Evolutionary conservation across 2,113 vertebrate genomes (phyloP).

Genomic region (Zosterops japonicus): DNA sequence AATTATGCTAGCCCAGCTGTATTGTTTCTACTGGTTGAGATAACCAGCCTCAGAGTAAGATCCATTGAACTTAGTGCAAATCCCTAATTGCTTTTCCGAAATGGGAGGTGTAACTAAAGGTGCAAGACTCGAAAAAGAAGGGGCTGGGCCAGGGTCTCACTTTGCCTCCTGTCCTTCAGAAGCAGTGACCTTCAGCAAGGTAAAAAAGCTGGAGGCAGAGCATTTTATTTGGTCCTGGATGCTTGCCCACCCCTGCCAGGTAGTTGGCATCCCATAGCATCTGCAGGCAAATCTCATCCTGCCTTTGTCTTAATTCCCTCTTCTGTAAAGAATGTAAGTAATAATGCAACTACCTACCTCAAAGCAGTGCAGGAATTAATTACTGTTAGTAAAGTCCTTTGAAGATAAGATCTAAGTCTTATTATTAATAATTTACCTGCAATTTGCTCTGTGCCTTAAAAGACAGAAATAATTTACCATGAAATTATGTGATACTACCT

Average conservation of each 20-base stretch:
- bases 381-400: slow-evolving; percentile 65
- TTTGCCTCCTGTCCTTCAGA: not conserved
- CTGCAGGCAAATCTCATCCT: not conserved
- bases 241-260: fast-evolving
- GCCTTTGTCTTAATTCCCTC: slow-evolving; percentile 5
- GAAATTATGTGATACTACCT: slow-evolving; percentile 58
- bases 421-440: slow-evolving; percentile 70
- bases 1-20: not conserved
- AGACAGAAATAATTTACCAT: slow-evolving; percentile 69
- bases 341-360: slow-evolving; percentile 35
- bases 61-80: not conserved
- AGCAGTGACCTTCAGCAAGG: not conserved
- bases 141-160: not conserved
- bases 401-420: slow-evolving; percentile 70
- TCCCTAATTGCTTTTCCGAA: not conserved
- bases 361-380: slow-evolving; percentile 55
- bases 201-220: not conserved
- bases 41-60: not conserved
- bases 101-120: not conserved
- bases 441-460: slow-evolving; percentile 67
- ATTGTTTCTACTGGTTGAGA: not conserved
- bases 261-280: not conserved
- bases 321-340: slow-evolving; percentile 43
- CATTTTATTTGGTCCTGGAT: not conserved
- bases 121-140: not conserved